These are phyloP conservation scores for Seladonia tumulorum DNA, from an alignment of 2,888 invertebrate genomes.

Conservation along the genomic window DNA sequence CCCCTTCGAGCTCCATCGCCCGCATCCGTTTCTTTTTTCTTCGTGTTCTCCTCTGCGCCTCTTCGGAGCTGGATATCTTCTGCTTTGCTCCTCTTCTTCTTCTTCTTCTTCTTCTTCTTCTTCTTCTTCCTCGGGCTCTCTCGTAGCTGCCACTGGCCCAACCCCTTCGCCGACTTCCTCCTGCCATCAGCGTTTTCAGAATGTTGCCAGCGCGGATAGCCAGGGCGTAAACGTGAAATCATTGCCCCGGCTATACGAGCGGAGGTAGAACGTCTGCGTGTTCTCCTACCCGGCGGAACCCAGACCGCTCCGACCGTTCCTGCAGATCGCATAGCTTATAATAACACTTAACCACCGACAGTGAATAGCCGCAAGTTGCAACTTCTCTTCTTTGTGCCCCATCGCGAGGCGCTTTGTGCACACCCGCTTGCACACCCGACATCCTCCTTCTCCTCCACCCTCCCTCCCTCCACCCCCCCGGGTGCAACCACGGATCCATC, in stretches of 20 bases:
- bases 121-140: not conserved
- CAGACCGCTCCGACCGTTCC: slow-evolving; percentile 56
- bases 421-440: not conserved
- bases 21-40: slow-evolving; percentile 57
- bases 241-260: slow-evolving; percentile 74
- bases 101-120: not conserved
- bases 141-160: not conserved
- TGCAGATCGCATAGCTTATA: slow-evolving; percentile 73
- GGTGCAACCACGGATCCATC: not conserved
- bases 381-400: slow-evolving; percentile 69
- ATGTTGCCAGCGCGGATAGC: slow-evolving; percentile 71
- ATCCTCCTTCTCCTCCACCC: too few relatives aligned
- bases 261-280: slow-evolving; percentile 63
- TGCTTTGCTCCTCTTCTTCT: slow-evolving; percentile 20
- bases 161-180: slow-evolving; percentile 15
- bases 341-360: slow-evolving; percentile 74
- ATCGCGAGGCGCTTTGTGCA: slow-evolving; percentile 45
- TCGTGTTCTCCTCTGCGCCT: slow-evolving; percentile 25
- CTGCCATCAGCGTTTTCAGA: slow-evolving; percentile 71
- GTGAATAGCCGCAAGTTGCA: slow-evolving; percentile 70
- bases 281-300: slow-evolving; percentile 52
- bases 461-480: not conserved
- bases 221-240: slow-evolving; percentile 74
- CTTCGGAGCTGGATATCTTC: slow-evolving; percentile 23
- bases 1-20: slow-evolving; percentile 29